Evolutionary conservation across 2,797 vertebrate species (phyloP), one percentile per base, ranked within the genome.

Genomic region (Emydoidea blandingii): DNA sequence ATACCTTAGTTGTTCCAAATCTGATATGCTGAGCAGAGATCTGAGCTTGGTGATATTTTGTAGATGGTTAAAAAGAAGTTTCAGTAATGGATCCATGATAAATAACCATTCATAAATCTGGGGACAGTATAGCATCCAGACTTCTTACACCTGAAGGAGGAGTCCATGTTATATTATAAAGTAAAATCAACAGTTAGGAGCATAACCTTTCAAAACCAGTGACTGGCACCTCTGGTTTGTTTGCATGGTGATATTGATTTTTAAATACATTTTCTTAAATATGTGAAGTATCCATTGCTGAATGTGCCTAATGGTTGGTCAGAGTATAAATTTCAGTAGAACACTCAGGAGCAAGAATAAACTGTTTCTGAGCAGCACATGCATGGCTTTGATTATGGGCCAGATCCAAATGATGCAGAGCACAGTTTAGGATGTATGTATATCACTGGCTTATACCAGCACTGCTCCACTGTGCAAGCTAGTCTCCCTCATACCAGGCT

Each of bases 61-160:
- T 57, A 81, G 27, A 50, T 85, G 57, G 34, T 86, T 89, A 86
- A 85, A 94, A 88, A 92, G 54, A 84, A 93, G 86, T 80, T 80
- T 47, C n/a, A 44, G 57, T 56, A 68, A 8, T 4, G 0, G 8
- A n/a, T 0, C 21, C 0, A 0, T 29, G 31, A 12, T 2, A 21
- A 41, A 86, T 92, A 88, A 79, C 59, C 47, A 41, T 14, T 53
- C 12, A 0, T 5, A 72, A 68, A 59, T 15, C 47, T 80, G 78
- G 89, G 62, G 41, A 9, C 5, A 53, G 6, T 12, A 27, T 41
- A 76, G 34, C 0, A 10, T n/a, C 85, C 83, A 57, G 37, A 29
- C 2, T 68, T 56, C n/a, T 37, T 21, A 37, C 18, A 68, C 65
- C 81, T 88, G 62, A 81, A 93, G 86, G 65, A 57, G 53, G 29